Percentiles rank a stretch among this genome's conserved stretches.
phyloP scores from a whole-genome alignment of 2,888 invertebrate species.

The Hololepta plana region DNA sequence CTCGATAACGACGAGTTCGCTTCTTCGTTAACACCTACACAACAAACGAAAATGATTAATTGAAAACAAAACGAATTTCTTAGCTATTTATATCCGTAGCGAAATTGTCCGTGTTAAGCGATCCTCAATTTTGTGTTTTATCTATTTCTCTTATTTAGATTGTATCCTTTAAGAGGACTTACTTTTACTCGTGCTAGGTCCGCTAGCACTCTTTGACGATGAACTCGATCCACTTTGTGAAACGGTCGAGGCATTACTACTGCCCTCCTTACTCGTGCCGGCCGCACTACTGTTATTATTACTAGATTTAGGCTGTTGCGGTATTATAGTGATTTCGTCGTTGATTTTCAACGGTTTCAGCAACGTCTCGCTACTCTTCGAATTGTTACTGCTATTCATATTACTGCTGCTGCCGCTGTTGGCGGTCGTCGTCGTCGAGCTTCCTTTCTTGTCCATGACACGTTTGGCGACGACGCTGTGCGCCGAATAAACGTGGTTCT shows the following conservation, averaged over 20 bases:
- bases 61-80: slow-evolving; percentile 2
- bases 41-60: slow-evolving; percentile 13
- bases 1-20: slow-evolving; percentile 14
- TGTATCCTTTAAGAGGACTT: no score
- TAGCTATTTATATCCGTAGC: background rate
- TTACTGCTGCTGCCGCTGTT: slow-evolving; percentile 16
- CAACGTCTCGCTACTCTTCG: slow-evolving; percentile 35
- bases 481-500: slow-evolving; percentile 85
- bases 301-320: slow-evolving; percentile 47
- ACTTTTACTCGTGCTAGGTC: slow-evolving; percentile 23
- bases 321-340: slow-evolving; percentile 79
- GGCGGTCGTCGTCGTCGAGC: slow-evolving; percentile 13
- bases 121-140: background rate
- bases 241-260: no score
- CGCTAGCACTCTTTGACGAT: no score
- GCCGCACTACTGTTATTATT: slow-evolving; percentile 10
- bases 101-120: no score
- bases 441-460: slow-evolving; percentile 57
- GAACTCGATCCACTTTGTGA: no score
- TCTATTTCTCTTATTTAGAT: no score
- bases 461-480: slow-evolving; percentile 81
- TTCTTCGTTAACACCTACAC: slow-evolving; percentile 17
- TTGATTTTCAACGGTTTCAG: slow-evolving; percentile 72
- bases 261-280: no score
- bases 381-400: slow-evolving; percentile 15